Percentiles rank a stretch among this genome's conserved stretches.
These are phyloP conservation scores for Stichodactyla mertensii DNA, from an alignment of 64 coral and sea anemone genomes.

Conservation along the genomic window DNA sequence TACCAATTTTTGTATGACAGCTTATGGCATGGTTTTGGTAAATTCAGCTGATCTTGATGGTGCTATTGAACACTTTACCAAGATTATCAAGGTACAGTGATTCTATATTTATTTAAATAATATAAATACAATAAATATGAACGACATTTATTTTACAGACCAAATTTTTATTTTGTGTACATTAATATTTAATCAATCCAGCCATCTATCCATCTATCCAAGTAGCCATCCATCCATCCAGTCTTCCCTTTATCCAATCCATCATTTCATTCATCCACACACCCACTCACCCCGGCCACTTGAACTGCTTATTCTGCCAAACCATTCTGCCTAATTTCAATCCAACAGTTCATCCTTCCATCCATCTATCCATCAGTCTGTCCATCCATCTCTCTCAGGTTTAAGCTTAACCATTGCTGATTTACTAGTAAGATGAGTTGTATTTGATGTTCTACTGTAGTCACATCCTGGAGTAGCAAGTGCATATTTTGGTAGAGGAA, in stretches of 20 bases:
- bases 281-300: background rate
- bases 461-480: slow-evolving; percentile 69
- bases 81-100: slow-evolving; percentile 57
- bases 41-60: slow-evolving; percentile 58
- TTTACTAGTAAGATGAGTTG: too few relatives aligned
- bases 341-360: background rate
- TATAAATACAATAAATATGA: background rate
- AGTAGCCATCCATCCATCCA: background rate
- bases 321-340: too few relatives aligned
- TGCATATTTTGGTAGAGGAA: slow-evolving; percentile 81
- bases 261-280: background rate
- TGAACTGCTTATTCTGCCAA: too few relatives aligned
- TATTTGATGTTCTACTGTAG: slow-evolving; percentile 4
- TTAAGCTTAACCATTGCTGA: background rate
- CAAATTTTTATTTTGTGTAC: background rate
- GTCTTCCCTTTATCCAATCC: background rate
- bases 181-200: background rate
- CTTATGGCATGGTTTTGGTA: slow-evolving; percentile 58
- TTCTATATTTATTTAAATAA: background rate
- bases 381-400: too few relatives aligned
- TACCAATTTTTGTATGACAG: slow-evolving; percentile 20
- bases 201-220: background rate
- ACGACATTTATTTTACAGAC: background rate
- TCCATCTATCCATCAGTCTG: background rate
- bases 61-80: slow-evolving; percentile 73